These are phyloP conservation scores for Acomys russatus DNA, from an alignment of 2,797 vertebrate genomes.

Conservation along the genomic window DNA sequence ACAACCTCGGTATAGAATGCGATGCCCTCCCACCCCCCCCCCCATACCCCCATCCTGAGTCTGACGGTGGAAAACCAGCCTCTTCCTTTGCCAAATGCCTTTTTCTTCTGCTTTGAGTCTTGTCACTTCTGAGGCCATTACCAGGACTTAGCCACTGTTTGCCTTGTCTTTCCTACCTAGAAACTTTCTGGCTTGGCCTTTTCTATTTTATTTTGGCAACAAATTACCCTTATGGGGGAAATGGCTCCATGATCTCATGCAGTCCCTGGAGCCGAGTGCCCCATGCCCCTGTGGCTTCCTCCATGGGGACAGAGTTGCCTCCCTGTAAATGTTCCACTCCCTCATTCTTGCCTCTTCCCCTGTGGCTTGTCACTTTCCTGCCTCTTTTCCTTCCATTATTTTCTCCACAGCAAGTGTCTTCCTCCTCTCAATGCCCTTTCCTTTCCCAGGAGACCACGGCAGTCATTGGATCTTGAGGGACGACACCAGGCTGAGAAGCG, in stretches of 20 bases:
- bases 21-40: background rate
- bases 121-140: conserved; percentile 48
- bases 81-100: background rate
- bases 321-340: background rate
- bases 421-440: background rate
- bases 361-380: conserved; percentile 66
- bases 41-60: background rate
- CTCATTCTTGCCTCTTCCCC: conserved; percentile 59
- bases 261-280: background rate
- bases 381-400: conserved; percentile 78
- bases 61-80: background rate
- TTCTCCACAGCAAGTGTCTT: conserved; percentile 66
- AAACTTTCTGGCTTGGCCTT: conserved; percentile 60
- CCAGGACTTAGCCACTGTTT: conserved; percentile 62
- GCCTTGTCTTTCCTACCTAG: conserved; percentile 70
- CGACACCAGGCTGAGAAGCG: background rate
- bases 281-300: background rate
- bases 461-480: background rate
- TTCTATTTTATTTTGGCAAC: conserved; percentile 67
- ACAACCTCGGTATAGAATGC: conserved; percentile 6
- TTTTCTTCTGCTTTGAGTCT: conserved; percentile 64
- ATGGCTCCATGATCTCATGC: background rate
- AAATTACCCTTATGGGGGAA: conserved; percentile 61
- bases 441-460: background rate
- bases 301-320: background rate